Evolutionary conservation across 2,797 vertebrate genomes (phyloP).

Genomic region (Sternarchorhynchus goeldii): DNA sequence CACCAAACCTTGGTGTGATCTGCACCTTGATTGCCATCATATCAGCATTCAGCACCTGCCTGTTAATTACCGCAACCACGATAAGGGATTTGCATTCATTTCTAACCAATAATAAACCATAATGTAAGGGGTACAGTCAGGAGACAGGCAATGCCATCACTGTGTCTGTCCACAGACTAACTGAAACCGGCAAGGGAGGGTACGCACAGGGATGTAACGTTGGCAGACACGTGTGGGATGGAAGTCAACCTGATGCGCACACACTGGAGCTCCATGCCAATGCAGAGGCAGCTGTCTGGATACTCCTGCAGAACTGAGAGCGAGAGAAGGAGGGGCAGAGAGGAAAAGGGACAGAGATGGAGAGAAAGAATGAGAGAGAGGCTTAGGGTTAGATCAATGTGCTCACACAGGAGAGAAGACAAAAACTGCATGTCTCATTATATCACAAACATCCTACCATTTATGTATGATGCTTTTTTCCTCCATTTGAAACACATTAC

Average conservation of each 20-base stretch:
- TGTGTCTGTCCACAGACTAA: neutral
- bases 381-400: neutral
- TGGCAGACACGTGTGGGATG: slow-evolving; percentile 62
- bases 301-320: slow-evolving; percentile 61
- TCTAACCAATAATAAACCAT: too few species aligned
- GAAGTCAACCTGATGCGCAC: slow-evolving; percentile 57
- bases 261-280: slow-evolving; percentile 66
- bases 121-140: neutral
- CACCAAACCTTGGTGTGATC: too few species aligned
- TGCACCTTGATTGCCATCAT: too few species aligned
- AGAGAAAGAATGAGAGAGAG: slow-evolving; percentile 13
- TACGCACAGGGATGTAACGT: slow-evolving; percentile 61
- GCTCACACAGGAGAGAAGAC: neutral
- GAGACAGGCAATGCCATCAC: neutral
- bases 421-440: neutral
- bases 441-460: too few species aligned
- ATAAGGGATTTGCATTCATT: neutral
- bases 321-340: slow-evolving; percentile 14
- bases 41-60: neutral
- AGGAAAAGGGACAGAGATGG: neutral
- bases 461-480: too few species aligned
- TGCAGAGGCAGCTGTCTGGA: slow-evolving; percentile 63
- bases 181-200: slow-evolving; percentile 2
- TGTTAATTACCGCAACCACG: too few species aligned
- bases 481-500: too few species aligned